Base-by-base conservation (phyloP, 2,888 invertebrate species). In the Dilophus febrilis region DNA sequence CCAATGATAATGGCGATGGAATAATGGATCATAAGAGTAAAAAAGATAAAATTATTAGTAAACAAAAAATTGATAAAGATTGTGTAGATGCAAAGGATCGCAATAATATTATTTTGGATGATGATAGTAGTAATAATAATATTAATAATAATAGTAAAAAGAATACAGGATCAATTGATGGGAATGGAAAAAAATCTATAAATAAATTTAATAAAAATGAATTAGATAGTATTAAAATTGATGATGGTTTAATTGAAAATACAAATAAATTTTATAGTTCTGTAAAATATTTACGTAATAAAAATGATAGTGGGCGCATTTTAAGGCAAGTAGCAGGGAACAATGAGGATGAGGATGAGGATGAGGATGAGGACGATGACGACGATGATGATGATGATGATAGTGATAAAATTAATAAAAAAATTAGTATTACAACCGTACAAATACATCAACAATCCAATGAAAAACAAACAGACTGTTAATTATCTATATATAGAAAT, bases 31-130 rank as follows among this genome's bases (percentile, higher is more conserved):
- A n/a, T n/a, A n/a, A n/a, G n/a, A n/a, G n/a, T n/a, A n/a, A n/a
- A n/a, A n/a, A n/a, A n/a, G n/a, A n/a, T n/a, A 22, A 22, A 22
- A 6, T 4, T 22, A 22, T 22, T 6, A 22, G 5, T 6, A 6
- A 6, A 22, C 22, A 22, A 22, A 22, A 22, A 6, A 45, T 43
- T 35, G 45, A 45, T 26, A 42, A 45, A 37, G 43, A 43, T 30
- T 32, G 22, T 22, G 8, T 22, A 6, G 22, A 22, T 6, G 8
- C 5, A 6, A 6, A 22, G 4, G 22, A 22, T 22, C 5, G 22
- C 8, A 22, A 4, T 4, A 8, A 4, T 6, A 22, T 8, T 6
- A 6, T 8, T 6, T 22, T 22, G 8, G 22, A 6, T 22, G 8
- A 4, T 4, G 22, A 22, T 22, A 22, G 22, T 22, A 22, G 8